Conservation (phyloP, 2,113 vertebrate species). For the Macrotis lagotis region DNA sequence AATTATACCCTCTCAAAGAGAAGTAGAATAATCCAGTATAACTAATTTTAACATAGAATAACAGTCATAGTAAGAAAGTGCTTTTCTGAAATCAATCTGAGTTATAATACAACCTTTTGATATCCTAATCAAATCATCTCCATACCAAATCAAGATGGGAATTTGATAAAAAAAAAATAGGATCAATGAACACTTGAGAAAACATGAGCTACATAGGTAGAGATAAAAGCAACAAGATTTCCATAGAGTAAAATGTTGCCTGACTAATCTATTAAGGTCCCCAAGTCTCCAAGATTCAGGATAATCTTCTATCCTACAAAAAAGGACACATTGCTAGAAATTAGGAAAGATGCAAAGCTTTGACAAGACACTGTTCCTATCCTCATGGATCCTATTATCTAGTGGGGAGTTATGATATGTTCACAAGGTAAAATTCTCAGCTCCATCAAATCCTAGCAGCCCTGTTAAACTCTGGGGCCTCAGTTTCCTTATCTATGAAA, state of each 20-base stretch:
- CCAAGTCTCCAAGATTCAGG: not conserved
- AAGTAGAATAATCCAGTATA: not conserved
- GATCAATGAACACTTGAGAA: not conserved
- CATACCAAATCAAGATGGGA: not conserved
- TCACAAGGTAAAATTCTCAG: not conserved
- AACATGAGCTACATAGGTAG: not conserved
- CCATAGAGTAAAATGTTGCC: not conserved
- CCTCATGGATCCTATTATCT: not conserved
- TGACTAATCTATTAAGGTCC: not conserved
- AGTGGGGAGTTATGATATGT: not conserved
- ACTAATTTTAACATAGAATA: not conserved
- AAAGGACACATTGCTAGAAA: not conserved
- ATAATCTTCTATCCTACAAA: not conserved
- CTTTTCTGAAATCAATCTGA: not conserved
- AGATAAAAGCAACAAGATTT: not conserved
- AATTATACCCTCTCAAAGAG: not conserved
- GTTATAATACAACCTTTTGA: not conserved
- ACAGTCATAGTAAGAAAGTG: not conserved
- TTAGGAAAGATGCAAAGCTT: not conserved
- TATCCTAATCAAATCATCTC: not conserved
- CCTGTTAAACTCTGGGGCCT: not conserved
- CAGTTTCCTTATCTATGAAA: not conserved
- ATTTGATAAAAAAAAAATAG: not conserved
- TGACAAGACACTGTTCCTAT: not conserved
- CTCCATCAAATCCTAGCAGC: not conserved